Percentiles rank a stretch among this genome's conserved stretches.
Evolutionary conservation across 53 echinoderm and acorn worm species (phyloP).

Genomic region (Patiria pectinifera): DNA sequence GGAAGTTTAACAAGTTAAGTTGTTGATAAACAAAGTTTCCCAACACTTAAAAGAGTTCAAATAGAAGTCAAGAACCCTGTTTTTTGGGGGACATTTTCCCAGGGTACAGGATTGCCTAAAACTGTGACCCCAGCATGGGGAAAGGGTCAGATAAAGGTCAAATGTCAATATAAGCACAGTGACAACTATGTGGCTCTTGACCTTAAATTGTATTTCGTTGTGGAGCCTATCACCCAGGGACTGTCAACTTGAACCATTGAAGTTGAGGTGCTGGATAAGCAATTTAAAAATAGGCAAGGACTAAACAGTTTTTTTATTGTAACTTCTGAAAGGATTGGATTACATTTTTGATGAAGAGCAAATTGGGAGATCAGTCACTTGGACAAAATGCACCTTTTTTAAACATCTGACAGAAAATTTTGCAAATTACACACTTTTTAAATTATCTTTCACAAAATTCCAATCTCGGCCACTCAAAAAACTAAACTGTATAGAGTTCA

Average conservation of each 20-base stretch:
- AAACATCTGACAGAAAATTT: no score
- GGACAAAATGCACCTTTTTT: no score
- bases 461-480: no score
- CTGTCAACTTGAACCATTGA: neutral
- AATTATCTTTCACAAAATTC: no score
- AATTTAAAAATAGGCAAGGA: neutral
- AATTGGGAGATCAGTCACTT: no score
- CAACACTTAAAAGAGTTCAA: neutral
- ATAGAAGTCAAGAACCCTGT: neutral
- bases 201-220: neutral
- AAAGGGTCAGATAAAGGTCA: conserved; percentile 17
- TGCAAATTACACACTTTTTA: no score
- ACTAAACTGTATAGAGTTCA: no score
- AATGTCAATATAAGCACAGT: conserved; percentile 11
- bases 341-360: no score
- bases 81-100: neutral
- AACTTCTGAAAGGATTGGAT: no score
- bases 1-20: conserved; percentile 28
- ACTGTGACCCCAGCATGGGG: conserved; percentile 12
- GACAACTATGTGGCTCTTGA: neutral
- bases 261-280: neutral
- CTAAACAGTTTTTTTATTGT: neutral
- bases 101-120: neutral
- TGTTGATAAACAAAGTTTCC: conserved; percentile 16
- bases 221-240: neutral